phyloP scores from a whole-genome alignment of 2,888 invertebrate species.

The Polydrusus cervinus region DNA sequence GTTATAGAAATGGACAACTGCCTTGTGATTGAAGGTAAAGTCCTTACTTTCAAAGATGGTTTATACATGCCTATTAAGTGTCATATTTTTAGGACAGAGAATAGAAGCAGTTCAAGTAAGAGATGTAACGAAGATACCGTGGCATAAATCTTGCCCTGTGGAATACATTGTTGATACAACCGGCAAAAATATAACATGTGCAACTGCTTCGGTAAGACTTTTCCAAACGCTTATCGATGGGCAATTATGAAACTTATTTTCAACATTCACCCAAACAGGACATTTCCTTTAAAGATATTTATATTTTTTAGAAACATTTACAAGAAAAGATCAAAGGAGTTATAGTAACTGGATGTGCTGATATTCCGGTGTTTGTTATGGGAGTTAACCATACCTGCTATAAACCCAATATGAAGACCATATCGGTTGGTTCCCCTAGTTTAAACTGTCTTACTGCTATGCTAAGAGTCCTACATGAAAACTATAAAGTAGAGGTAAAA shows the following conservation, averaged over 20 bases:
- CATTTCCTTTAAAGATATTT: too few species aligned
- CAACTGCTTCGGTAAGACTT: conserved; percentile 54
- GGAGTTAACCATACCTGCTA: conserved; percentile 58
- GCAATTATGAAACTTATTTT: too few species aligned
- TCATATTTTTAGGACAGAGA: conserved; percentile 47
- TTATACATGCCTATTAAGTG: too few species aligned
- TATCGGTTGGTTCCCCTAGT: conserved; percentile 54
- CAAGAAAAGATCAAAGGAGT: conserved; percentile 55
- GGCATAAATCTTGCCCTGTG: conserved; percentile 52
- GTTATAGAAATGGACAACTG: conserved; percentile 53
- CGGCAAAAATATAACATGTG: conserved; percentile 54
- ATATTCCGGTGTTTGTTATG: conserved; percentile 56
- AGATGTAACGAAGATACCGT: conserved; percentile 54
- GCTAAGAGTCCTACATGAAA: conserved; percentile 57
- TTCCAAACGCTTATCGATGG: too few species aligned
- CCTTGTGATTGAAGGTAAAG: conserved; percentile 53
- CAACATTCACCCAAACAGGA: neutral
- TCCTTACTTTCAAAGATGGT: neutral
- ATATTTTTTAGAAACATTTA: conserved; percentile 51
- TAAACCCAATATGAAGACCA: conserved; percentile 54
- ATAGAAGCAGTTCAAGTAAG: conserved; percentile 50
- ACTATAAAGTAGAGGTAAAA: conserved; percentile 55
- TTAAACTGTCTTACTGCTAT: conserved; percentile 55
- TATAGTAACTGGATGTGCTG: conserved; percentile 55
- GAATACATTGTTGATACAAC: conserved; percentile 58